phyloP scores from a whole-genome alignment of 2,113 vertebrate genomes.

The Passer domesticus region DNA sequence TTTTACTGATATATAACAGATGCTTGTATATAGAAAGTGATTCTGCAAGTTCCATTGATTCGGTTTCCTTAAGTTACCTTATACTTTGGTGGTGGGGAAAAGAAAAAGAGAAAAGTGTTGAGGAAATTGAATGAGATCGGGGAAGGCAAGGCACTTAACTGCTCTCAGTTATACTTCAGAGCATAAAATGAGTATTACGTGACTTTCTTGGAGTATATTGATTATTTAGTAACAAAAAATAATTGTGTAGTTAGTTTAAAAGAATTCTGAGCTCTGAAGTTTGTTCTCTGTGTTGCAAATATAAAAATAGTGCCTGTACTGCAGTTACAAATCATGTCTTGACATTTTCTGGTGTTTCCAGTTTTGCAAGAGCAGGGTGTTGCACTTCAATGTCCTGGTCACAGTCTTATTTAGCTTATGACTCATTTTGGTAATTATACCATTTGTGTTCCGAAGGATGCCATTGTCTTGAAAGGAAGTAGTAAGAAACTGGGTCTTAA shows the following conservation, averaged over 20 bases:
- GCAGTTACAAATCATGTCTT: neutral
- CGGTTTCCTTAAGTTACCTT: neutral
- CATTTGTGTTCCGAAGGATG: neutral
- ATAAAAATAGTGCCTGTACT: neutral
- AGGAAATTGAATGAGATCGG: neutral
- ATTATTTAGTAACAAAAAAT: neutral
- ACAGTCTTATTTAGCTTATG: neutral
- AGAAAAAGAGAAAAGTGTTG: neutral
- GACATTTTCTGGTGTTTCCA: neutral
- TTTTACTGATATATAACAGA: neutral
- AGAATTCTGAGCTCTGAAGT: neutral
- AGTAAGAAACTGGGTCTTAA: neutral
- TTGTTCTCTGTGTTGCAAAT: neutral
- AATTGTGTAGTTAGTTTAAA: neutral
- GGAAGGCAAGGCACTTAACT: neutral
- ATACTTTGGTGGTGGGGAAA: neutral
- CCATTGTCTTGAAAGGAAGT: neutral
- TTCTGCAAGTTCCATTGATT: neutral
- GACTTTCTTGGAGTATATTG: neutral
- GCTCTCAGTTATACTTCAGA: neutral
- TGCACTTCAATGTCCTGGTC: neutral
- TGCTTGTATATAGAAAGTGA: neutral
- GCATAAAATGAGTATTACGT: neutral
- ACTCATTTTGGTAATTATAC: neutral
- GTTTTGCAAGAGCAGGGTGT: conserved; percentile 6